These are phyloP conservation scores for Salpingus planirostris DNA, from an alignment of 2,888 invertebrate genomes.

Conservation along the genomic window DNA sequence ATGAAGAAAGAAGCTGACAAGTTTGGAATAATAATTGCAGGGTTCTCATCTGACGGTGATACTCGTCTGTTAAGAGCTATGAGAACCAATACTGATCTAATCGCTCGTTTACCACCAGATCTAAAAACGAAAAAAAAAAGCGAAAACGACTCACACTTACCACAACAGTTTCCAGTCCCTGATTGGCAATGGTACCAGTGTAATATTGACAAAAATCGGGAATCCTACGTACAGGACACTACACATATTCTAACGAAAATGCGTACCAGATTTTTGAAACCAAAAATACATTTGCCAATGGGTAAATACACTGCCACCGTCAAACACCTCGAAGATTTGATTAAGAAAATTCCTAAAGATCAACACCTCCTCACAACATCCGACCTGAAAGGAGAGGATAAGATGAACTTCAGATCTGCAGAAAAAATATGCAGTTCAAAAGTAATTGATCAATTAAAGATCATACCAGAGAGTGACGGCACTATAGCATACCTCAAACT, in stretches of 20 bases:
- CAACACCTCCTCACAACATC: conserved; percentile 7
- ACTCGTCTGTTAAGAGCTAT: conserved; percentile 22
- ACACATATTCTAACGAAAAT: conserved; percentile 13
- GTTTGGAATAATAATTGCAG: conserved; percentile 17
- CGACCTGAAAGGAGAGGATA: conserved; percentile 13
- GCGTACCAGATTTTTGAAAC: conserved; percentile 9
- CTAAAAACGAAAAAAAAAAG: not conserved
- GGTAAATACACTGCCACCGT: conserved; percentile 6
- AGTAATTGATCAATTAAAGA: conserved; percentile 8
- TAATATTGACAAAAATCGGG: conserved; percentile 1
- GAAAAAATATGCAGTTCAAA: conserved; percentile 11
- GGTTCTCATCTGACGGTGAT: conserved; percentile 23
- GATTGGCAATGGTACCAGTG: conserved; percentile 8
- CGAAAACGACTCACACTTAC: not conserved
- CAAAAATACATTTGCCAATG: conserved; percentile 5
- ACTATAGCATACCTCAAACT: conserved; percentile 7
- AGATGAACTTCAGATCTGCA: conserved; percentile 15
- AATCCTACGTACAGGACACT: conserved; percentile 10
- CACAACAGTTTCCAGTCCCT: not conserved
- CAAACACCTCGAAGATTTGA: conserved; percentile 3
- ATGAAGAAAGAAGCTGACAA: conserved; percentile 9
- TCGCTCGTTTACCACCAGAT: too few relatives aligned
- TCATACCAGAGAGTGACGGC: conserved; percentile 4
- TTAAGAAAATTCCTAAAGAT: conserved; percentile 7
- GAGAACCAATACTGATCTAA: conserved; percentile 9